These are phyloP conservation scores for Thereuonema tuberculata DNA, from an alignment of 1,140 invertebrate species.

Conservation along the genomic window DNA sequence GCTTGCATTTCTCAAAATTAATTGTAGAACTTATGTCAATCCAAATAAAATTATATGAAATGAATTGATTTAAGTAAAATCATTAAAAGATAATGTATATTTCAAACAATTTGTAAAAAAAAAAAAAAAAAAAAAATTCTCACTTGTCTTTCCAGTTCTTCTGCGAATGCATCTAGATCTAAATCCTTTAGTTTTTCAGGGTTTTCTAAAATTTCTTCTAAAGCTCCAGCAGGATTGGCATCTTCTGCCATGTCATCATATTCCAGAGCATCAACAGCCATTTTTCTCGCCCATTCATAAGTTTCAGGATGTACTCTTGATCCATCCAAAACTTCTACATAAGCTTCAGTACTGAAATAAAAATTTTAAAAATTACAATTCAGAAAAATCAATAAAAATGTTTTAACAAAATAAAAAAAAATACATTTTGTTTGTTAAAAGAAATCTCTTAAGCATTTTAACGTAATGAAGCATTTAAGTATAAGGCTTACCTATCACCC, in stretches of 20 bases:
- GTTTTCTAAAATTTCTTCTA: conserved; percentile 93
- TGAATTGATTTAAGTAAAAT: too few relatives aligned
- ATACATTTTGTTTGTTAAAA: conserved; percentile 1
- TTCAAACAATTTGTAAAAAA: too few relatives aligned
- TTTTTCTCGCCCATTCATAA: conserved; percentile 98
- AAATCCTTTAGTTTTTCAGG: conserved; percentile 91
- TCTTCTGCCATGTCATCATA: conserved; percentile 71
- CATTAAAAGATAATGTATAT: too few relatives aligned
- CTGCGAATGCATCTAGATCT: conserved; percentile 96
- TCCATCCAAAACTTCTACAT: conserved; percentile 92
- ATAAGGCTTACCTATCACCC: conserved; percentile 61
- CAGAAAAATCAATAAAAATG: neutral
- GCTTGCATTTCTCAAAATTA: too few relatives aligned
- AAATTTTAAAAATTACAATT: neutral
- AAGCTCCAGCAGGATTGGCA: conserved; percentile 82
- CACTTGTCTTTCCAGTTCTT: conserved; percentile 85
- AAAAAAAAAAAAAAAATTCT: too few relatives aligned
- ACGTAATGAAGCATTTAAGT: too few relatives aligned
- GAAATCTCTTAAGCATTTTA: too few relatives aligned
- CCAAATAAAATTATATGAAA: too few relatives aligned
- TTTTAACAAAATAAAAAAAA: neutral
- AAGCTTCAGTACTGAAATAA: conserved; percentile 61
- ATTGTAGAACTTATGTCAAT: too few relatives aligned
- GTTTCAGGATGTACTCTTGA: conserved; percentile 97
- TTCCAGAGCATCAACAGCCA: conserved; percentile 98